A percentile compares a stretch with the other conserved stretches of the same genome.
phyloP scores from a whole-genome alignment of 2,888 invertebrate genomes.

The Athrips mouffetella region DNA sequence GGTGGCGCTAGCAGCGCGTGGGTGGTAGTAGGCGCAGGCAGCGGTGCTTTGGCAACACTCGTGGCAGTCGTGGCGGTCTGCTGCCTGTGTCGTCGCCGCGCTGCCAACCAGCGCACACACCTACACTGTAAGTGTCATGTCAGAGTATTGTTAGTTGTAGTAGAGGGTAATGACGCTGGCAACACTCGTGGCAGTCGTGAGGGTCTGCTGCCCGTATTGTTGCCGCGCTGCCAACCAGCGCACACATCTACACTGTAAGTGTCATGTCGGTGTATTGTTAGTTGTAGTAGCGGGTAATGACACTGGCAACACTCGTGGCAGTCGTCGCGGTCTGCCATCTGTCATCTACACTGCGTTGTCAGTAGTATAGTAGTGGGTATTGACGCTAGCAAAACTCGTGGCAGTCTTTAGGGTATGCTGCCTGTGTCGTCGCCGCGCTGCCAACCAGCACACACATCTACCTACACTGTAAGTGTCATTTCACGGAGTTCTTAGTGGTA shows the following conservation, averaged over 20 bases:
- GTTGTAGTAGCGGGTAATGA: too few species aligned
- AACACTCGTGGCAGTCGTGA: constrained; percentile 82
- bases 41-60: constrained; percentile 82
- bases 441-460: too few species aligned
- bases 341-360: constrained; percentile 59
- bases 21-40: constrained; percentile 85
- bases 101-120: constrained; percentile 70
- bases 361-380: too few species aligned
- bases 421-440: too few species aligned
- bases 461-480: too few species aligned
- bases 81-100: constrained; percentile 86
- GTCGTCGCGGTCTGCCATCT: constrained; percentile 86
- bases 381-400: constrained; percentile 83
- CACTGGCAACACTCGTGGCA: constrained; percentile 83
- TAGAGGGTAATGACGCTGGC: too few species aligned
- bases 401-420: too few species aligned
- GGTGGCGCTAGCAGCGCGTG: constrained; percentile 85
- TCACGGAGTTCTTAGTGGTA: too few species aligned
- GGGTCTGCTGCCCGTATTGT: constrained; percentile 87
- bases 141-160: background rate
- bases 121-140: constrained; percentile 53
- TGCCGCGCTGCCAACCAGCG: constrained; percentile 77
- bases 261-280: background rate
- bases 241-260: constrained; percentile 64
- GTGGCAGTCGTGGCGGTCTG: constrained; percentile 84